These are phyloP conservation scores for Choristoneura fumiferana DNA, from an alignment of 1,140 invertebrate genomes.

Conservation along the genomic window DNA sequence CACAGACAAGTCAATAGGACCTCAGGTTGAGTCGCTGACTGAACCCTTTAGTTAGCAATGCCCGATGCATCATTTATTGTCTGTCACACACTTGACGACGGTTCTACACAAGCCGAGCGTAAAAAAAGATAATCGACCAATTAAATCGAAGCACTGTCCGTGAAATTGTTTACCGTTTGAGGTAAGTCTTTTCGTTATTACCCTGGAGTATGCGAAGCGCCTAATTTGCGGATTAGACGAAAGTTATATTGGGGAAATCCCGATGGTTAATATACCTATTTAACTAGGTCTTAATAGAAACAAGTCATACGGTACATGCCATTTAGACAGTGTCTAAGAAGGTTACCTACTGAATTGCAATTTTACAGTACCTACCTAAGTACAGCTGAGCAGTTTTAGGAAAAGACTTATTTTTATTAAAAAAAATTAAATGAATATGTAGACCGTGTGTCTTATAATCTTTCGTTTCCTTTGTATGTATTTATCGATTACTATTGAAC, in stretches of 20 bases:
- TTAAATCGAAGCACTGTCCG: slow-evolving; percentile 69
- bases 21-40: slow-evolving; percentile 6
- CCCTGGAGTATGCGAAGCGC: slow-evolving; percentile 16
- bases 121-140: slow-evolving; percentile 70
- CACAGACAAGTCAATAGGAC: slow-evolving; percentile 13
- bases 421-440: too few relatives aligned
- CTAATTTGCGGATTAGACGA: slow-evolving; percentile 15
- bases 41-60: slow-evolving; percentile 27
- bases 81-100: slow-evolving; percentile 62
- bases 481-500: too few relatives aligned
- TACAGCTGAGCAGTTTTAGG: too few relatives aligned
- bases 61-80: slow-evolving; percentile 63
- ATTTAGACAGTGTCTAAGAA: too few relatives aligned
- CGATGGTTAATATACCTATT: too few relatives aligned
- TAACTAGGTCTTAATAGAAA: too few relatives aligned
- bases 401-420: too few relatives aligned
- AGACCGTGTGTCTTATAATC: too few relatives aligned
- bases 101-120: slow-evolving; percentile 40
- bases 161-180: slow-evolving; percentile 72
- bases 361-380: too few relatives aligned
- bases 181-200: slow-evolving; percentile 43
- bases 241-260: slow-evolving; percentile 17
- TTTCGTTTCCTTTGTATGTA: too few relatives aligned
- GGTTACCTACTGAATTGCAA: too few relatives aligned
- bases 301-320: too few relatives aligned